Evolutionary conservation across 92 coral and sea anemone genomes (phyloP), one percentile per base, ranked within the genome.

Genomic region (Phymanthus crucifer): DNA sequence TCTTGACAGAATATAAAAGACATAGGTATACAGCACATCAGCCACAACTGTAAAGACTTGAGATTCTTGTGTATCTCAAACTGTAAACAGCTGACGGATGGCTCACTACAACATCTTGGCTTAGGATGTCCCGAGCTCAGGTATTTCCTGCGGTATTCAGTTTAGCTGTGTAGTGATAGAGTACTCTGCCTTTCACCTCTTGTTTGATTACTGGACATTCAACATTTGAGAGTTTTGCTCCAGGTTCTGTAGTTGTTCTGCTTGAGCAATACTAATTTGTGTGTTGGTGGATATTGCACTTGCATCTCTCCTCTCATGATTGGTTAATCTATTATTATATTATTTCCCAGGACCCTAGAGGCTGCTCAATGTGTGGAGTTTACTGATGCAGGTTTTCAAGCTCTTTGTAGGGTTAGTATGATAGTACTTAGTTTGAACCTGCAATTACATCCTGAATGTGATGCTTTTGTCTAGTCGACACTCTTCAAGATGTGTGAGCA

Each of bases 341-440:
- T 45, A 9, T 4, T 29, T 29, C 12, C 29, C 83, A 95, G 99
- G 76, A 95, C 99, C 19, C 76, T 95, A 83, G 99, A 95, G 87
- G 98, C 90, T 76, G 99, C 99, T 6, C 99, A 95, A 84, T 95
- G 99, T 72, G 91, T 91, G 32, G 98, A 95, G 89, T 90, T 95
- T 76, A 95, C 99, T 52, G 99, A 95, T 85, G 88, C 94, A 24
- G 99, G 98, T 16, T 95, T 95, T 71, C 93, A 90, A 80, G 93
- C 97, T 2, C 88, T 95, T 77, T 94, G 98, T 74, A 87, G 94
- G 92, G 99, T 95, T 83, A 90, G 93, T 68, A 9, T 11, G 9
- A 3, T 71, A 32, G n/a, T n/a, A n/a, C n/a, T n/a, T n/a, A n/a
- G n/a, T n/a, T n/a, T n/a, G n/a, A n/a, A n/a, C n/a, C n/a, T n/a